phyloP scores from a whole-genome alignment of 1,140 invertebrate species.

The Drosophila insularis region DNA sequence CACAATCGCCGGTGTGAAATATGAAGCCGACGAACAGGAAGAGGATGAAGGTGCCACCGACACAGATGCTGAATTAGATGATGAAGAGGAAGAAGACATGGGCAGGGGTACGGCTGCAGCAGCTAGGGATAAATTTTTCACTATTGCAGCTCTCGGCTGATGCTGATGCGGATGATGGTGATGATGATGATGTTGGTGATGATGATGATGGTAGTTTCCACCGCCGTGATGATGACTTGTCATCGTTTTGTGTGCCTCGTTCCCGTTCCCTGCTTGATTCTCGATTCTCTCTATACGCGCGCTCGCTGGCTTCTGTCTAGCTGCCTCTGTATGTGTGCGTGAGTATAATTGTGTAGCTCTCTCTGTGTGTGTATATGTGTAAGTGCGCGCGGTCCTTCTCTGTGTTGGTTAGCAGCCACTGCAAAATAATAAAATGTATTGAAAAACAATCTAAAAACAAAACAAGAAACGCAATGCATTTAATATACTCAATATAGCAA shows the following conservation, averaged over 20 bases:
- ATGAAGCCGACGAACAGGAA: slow-evolving; percentile 52
- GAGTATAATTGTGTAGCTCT: not conserved
- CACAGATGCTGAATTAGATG: slow-evolving; percentile 31
- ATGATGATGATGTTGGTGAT: slow-evolving; percentile 34
- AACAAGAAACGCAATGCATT: not conserved
- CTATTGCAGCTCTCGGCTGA: slow-evolving; percentile 54
- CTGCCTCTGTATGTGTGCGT: slow-evolving; percentile 18
- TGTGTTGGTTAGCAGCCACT: slow-evolving; percentile 45
- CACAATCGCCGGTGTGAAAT: slow-evolving; percentile 34
- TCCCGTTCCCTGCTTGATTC: slow-evolving; percentile 20
- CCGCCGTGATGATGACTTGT: slow-evolving; percentile 75
- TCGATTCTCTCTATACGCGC: slow-evolving; percentile 24
- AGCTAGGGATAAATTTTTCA: slow-evolving; percentile 67
- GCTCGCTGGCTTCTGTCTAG: slow-evolving; percentile 22
- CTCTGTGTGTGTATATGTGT: slow-evolving; percentile 39
- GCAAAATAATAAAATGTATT: slow-evolving; percentile 49
- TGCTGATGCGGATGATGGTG: slow-evolving; percentile 20
- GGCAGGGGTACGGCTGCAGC: slow-evolving; percentile 66
- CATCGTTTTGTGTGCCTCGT: slow-evolving; percentile 46
- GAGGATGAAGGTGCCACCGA: slow-evolving; percentile 49
- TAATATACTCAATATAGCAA: slow-evolving; percentile 14
- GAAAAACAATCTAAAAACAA: slow-evolving; percentile 58
- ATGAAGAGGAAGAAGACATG: slow-evolving; percentile 30
- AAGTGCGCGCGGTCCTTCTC: slow-evolving; percentile 45
- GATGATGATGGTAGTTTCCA: slow-evolving; percentile 64